Conservation (phyloP, 2,113 vertebrate species). For the Prionailurus bengalensis region DNA sequence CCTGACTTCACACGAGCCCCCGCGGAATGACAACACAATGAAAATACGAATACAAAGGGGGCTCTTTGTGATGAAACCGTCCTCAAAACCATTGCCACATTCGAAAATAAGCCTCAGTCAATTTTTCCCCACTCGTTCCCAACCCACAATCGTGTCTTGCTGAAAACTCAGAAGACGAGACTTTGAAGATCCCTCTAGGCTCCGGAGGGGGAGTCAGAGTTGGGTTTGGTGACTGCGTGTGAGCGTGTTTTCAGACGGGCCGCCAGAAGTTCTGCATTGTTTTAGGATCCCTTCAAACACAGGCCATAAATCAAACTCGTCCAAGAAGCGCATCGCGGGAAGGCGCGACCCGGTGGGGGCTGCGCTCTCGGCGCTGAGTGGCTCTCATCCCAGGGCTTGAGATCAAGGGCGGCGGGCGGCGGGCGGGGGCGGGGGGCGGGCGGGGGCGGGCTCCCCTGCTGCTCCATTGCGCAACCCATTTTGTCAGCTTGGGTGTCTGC, state of each 20-base stretch:
- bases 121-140: conserved; percentile 15
- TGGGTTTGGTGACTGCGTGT: conserved; percentile 8
- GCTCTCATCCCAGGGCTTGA: conserved; percentile 75
- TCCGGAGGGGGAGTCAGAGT: conserved; percentile 48
- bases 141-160: background rate
- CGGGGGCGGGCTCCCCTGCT: conserved; percentile 81
- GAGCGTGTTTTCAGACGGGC: conserved; percentile 80
- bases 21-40: background rate
- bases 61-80: background rate
- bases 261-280: conserved; percentile 84
- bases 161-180: background rate
- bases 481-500: conserved; percentile 79
- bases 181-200: conserved; percentile 44
- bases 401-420: conserved; percentile 81
- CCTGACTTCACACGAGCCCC: background rate
- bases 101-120: conserved; percentile 14
- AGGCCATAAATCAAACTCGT: conserved; percentile 86
- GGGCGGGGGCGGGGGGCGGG: conserved; percentile 75
- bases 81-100: conserved; percentile 35
- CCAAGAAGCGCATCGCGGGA: conserved; percentile 79
- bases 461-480: conserved; percentile 85
- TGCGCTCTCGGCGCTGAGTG: conserved; percentile 70
- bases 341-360: conserved; percentile 77
- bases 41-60: background rate
- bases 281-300: conserved; percentile 85